Percentiles rank a stretch among this genome's conserved stretches.
Conservation (phyloP, 2,888 invertebrate genomes). For the Rhynchonema sp. region DNA sequence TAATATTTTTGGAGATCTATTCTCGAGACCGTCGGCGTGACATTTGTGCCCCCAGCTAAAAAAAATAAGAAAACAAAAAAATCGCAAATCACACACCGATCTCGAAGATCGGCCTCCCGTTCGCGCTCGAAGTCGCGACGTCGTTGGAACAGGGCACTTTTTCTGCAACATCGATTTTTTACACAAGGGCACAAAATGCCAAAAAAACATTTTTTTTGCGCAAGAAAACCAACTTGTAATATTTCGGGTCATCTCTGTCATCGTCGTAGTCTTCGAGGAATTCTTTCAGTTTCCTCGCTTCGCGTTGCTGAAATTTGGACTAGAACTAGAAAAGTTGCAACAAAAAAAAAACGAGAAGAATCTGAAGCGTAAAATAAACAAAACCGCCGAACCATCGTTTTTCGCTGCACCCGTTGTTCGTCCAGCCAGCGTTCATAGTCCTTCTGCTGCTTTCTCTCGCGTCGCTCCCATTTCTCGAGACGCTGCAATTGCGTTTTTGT, state of each 20-base stretch:
- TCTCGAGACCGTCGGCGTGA: too few relatives aligned
- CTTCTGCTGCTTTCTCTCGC: slow-evolving; percentile 68
- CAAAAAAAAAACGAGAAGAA: background rate
- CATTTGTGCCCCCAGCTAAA: too few relatives aligned
- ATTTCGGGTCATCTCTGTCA: slow-evolving; percentile 86
- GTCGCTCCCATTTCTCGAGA: slow-evolving; percentile 52
- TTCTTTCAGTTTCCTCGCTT: slow-evolving; percentile 80
- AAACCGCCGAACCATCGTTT: slow-evolving; percentile 36
- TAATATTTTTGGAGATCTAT: too few relatives aligned
- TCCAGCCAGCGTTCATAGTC: slow-evolving; percentile 45
- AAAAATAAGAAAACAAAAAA: background rate
- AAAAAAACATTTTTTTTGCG: background rate
- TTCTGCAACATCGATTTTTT: slow-evolving; percentile 33
- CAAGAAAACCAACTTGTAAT: slow-evolving; percentile 48
- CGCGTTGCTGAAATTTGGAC: slow-evolving; percentile 40
- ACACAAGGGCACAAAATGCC: background rate
- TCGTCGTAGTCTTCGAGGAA: slow-evolving; percentile 98
- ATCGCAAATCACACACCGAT: slow-evolving; percentile 37
- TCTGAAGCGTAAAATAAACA: background rate
- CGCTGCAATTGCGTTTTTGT: too few relatives aligned
- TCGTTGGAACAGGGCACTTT: slow-evolving; percentile 69
- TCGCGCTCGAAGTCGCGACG: slow-evolving; percentile 77
- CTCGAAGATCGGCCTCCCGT: slow-evolving; percentile 70
- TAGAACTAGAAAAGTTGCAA: slow-evolving; percentile 1
- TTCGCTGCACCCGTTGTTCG: slow-evolving; percentile 48